A percentile compares a stretch with the other conserved stretches of the same genome.
Conservation (phyloP, 1,140 invertebrate genomes). For the Cyclargus thomasi region DNA sequence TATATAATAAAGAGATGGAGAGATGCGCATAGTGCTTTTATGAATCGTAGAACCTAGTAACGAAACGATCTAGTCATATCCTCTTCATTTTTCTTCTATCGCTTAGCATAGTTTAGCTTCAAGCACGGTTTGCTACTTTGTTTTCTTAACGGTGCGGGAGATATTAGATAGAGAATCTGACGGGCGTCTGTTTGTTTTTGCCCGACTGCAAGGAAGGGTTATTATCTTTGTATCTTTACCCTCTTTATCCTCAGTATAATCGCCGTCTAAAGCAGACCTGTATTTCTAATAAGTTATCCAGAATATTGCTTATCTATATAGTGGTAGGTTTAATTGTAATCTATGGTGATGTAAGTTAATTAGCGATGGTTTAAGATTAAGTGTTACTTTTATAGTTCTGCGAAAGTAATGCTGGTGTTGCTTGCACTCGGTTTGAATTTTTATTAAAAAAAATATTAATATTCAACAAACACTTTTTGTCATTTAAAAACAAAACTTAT, state of each 20-base stretch:
- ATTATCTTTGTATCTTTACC: not conserved
- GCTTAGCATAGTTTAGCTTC: constrained; percentile 75
- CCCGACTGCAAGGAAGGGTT: no score
- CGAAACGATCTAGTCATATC: constrained; percentile 73
- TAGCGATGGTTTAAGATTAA: constrained; percentile 47
- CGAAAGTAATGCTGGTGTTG: constrained; percentile 35
- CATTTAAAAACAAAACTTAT: no score
- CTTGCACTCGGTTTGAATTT: not conserved
- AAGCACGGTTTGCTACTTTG: constrained; percentile 53
- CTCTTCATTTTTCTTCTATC: constrained; percentile 66
- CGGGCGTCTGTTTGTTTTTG: constrained; percentile 8
- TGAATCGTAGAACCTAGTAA: constrained; percentile 69
- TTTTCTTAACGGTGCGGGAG: constrained; percentile 20
- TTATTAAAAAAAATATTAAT: no score
- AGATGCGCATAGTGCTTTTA: constrained; percentile 74
- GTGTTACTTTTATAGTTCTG: constrained; percentile 46
- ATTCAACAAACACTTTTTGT: no score
- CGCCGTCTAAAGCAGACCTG: constrained; percentile 23
- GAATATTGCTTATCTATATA: constrained; percentile 59
- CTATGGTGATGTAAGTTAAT: constrained; percentile 46
- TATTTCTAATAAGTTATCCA: constrained; percentile 71
- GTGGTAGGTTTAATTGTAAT: constrained; percentile 40
- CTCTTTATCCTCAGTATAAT: constrained; percentile 19
- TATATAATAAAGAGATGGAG: constrained; percentile 68
- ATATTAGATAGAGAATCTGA: constrained; percentile 20